Conservation (phyloP, 2,113 vertebrate species). For the Bagarius yarrelli region DNA sequence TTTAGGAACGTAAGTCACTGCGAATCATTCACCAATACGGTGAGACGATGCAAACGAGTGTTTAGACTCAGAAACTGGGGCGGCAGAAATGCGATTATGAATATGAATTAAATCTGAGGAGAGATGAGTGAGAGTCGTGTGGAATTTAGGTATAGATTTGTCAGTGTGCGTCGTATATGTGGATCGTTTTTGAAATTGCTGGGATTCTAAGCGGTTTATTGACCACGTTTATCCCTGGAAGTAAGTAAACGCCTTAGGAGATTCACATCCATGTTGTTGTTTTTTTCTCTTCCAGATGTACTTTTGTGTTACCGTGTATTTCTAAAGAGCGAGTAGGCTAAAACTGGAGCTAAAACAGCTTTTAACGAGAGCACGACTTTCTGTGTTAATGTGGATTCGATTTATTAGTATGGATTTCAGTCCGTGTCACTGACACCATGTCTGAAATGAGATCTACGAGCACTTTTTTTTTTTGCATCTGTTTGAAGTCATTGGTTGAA, state of each 20-base stretch:
- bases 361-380: slow-evolving; percentile 45
- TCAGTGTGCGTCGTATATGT: neutral
- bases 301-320: neutral
- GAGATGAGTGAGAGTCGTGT: neutral
- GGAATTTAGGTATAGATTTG: neutral
- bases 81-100: neutral
- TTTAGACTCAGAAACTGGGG: neutral
- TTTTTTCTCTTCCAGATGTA: slow-evolving; percentile 15
- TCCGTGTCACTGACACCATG: neutral
- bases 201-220: neutral
- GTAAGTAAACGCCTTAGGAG: slow-evolving; percentile 11
- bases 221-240: slow-evolving; percentile 21
- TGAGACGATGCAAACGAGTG: neutral
- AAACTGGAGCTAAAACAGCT: slow-evolving; percentile 44
- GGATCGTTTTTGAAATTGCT: neutral
- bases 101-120: neutral
- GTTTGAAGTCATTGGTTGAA: too few species aligned
- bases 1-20: slow-evolving; percentile 1
- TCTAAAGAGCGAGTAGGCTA: slow-evolving; percentile 21
- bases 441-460: neutral
- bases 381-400: slow-evolving; percentile 33
- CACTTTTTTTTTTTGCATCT: too few species aligned
- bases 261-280: slow-evolving; percentile 15
- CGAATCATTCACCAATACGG: slow-evolving; percentile 9
- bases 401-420: neutral